phyloP scores from a whole-genome alignment of 2,113 vertebrate species.

The Coturnix japonica region DNA sequence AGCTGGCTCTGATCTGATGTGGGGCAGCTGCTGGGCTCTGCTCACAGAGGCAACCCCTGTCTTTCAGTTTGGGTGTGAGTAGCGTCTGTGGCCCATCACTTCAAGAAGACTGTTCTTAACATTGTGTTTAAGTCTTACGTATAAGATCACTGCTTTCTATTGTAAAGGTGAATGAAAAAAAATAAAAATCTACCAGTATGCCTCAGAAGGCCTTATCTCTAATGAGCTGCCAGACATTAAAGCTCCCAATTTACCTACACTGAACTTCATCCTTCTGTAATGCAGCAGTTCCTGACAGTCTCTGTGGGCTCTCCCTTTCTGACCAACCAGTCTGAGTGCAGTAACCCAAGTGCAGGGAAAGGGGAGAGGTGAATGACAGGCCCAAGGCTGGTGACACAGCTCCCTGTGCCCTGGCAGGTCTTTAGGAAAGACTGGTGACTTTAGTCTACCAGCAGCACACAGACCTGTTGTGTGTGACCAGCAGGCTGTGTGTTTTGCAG shows the following conservation, averaged over 20 bases:
- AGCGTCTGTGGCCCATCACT: neutral
- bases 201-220: neutral
- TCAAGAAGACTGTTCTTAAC: neutral
- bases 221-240: neutral
- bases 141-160: neutral
- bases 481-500: neutral
- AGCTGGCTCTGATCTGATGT: neutral
- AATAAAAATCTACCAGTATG: neutral
- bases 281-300: neutral
- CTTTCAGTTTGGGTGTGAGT: neutral
- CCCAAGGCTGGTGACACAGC: neutral
- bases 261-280: neutral
- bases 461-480: neutral
- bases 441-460: neutral
- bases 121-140: neutral
- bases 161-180: neutral
- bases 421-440: neutral
- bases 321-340: neutral
- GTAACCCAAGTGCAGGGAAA: rapidly evolving
- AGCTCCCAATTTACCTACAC: neutral
- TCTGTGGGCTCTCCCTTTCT: neutral
- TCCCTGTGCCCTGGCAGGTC: neutral
- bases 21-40: neutral
- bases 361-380: rapidly evolving
- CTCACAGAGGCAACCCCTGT: neutral